Evolutionary conservation across 2,888 invertebrate species (phyloP).

Genomic region (Callosobruchus maculatus): DNA sequence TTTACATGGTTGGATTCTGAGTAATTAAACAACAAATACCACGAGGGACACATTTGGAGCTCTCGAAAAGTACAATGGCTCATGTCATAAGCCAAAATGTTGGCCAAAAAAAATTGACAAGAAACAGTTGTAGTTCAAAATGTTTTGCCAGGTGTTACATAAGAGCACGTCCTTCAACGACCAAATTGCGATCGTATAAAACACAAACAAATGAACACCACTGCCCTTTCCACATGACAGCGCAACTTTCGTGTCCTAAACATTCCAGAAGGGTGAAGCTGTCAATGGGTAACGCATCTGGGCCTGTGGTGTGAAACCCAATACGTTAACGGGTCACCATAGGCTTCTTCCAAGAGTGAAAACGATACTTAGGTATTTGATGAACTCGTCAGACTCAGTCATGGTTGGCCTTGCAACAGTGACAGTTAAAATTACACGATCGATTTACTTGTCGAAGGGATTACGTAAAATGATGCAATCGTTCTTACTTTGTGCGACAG

Average conservation of each 20-base stretch:
- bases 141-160: too few species aligned
- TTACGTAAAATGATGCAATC: neutral
- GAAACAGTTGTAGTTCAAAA: too few species aligned
- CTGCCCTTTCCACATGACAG: neutral
- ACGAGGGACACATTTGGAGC: too few species aligned
- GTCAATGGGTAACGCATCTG: too few species aligned
- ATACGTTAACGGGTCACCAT: neutral
- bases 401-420: neutral
- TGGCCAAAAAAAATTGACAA: too few species aligned
- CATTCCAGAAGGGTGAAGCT: neutral
- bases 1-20: too few species aligned
- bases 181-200: neutral
- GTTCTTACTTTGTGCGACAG: too few species aligned
- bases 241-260: neutral
- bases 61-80: too few species aligned
- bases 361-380: neutral
- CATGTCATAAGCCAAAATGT: too few species aligned
- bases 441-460: neutral
- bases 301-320: neutral
- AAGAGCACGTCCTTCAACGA: too few species aligned
- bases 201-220: neutral
- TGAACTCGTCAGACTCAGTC: neutral
- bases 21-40: too few species aligned
- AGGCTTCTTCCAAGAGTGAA: neutral
- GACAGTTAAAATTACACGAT: neutral